These are phyloP conservation scores for Elysia chlorotica DNA, from an alignment of 1,140 invertebrate genomes.

Conservation along the genomic window DNA sequence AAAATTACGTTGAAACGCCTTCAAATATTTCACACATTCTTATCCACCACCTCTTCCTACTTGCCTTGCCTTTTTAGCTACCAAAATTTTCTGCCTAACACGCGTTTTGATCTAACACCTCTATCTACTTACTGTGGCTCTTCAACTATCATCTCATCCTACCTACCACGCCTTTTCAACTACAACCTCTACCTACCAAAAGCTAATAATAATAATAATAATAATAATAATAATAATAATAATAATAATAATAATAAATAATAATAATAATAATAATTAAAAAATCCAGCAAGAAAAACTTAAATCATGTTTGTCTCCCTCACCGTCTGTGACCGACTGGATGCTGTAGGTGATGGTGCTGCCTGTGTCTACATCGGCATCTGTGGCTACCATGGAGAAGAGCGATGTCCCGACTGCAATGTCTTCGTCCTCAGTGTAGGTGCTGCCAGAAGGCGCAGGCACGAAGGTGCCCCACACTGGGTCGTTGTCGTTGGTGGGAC, in stretches of 20 bases:
- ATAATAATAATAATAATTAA: too few relatives aligned
- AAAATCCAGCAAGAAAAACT: too few relatives aligned
- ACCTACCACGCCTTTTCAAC: too few relatives aligned
- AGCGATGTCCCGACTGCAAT: neutral
- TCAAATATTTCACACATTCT: too few relatives aligned
- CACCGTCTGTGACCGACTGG: neutral
- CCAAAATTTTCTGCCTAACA: too few relatives aligned
- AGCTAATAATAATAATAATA: neutral
- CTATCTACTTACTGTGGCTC: too few relatives aligned
- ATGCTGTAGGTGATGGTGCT: slow-evolving; percentile 9
- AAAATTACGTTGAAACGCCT: too few relatives aligned
- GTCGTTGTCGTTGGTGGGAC: neutral
- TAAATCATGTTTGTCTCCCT: too few relatives aligned
- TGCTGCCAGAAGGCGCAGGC: neutral
- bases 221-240: neutral
- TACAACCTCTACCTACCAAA: neutral
- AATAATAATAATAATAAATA: neutral
- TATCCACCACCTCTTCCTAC: too few relatives aligned
- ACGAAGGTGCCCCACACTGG: neutral
- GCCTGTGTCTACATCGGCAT: slow-evolving; percentile 5
- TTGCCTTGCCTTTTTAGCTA: too few relatives aligned
- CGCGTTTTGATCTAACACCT: too few relatives aligned
- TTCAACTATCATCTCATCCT: too few relatives aligned
- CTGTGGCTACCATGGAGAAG: neutral
- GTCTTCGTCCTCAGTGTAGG: neutral